A percentile compares a stretch with the other conserved stretches of the same genome.
Conservation (phyloP, 2,113 vertebrate genomes). For the Spermophilus dauricus region DNA sequence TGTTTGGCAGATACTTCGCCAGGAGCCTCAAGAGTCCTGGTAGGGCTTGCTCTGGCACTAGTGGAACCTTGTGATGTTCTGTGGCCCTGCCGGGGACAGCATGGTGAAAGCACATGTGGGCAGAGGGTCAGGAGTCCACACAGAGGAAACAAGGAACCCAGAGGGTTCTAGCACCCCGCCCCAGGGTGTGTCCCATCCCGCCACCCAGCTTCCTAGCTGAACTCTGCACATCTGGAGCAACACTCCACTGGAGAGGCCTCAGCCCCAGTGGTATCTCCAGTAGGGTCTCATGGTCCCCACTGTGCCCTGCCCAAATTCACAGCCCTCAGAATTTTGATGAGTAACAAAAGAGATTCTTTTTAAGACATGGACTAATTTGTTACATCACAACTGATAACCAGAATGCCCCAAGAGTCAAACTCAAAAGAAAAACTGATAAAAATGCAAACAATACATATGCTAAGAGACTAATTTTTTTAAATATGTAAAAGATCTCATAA, state of each 20-base stretch:
- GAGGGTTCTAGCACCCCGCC: too few relatives aligned
- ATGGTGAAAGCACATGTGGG: accelerated
- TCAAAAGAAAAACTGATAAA: neutral
- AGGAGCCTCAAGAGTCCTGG: neutral
- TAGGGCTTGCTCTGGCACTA: neutral
- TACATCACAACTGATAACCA: neutral
- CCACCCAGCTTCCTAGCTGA: accelerated
- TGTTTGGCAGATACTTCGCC: accelerated
- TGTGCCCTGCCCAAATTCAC: neutral
- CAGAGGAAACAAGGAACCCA: neutral
- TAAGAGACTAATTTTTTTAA: neutral
- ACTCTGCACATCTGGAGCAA: neutral
- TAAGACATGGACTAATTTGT: neutral
- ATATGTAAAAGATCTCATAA: neutral
- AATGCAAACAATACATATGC: neutral
- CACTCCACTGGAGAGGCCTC: accelerated
- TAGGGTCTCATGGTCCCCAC: accelerated
- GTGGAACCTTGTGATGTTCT: neutral
- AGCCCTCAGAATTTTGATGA: neutral
- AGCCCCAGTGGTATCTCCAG: accelerated
- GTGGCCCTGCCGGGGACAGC: neutral
- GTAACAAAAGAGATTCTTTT: neutral
- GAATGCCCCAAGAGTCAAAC: neutral
- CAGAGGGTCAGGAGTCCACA: neutral
- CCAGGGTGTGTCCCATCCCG: neutral